Evolutionary conservation across 2,797 vertebrate species (phyloP), one percentile per base, ranked within the genome.

Genomic region (Steatocranus sp.): DNA sequence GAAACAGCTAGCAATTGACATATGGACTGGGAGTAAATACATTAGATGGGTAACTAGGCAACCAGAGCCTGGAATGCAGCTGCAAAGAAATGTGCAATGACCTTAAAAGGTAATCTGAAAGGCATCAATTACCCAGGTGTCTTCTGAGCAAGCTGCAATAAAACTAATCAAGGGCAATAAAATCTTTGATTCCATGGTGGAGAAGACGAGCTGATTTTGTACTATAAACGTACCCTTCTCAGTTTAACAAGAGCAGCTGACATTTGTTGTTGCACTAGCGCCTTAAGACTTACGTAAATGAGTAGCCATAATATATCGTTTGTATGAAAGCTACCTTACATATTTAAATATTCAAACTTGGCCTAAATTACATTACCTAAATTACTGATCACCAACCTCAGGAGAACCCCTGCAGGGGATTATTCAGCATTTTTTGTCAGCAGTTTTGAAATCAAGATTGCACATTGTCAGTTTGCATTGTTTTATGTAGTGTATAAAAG

Each of bases 401-500:
- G 63, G 63, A 43, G 8, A 43, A 41, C 6, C 34, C 14, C 36
- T 15, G 63, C 38, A 43, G 11, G n/a, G 11, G 34, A 38, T 38
- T 20, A 66, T 38, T 66, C 61, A 23, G 66, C 66, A 27, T 36
- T 70, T 70, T 70, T 27, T 70, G 38, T 43, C 38, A 70, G 66
- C 38, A 17, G 20, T 25, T 68, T 68, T 43, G 63, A 43, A 11
- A 68, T 68, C 20, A 27, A 68, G 20, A 0, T 68, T 68, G 14
- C 38, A 17, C 8, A 7, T 43, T 41, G 14, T 68, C 8, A 0
- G 14, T 43, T 68, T 68, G 38, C 12, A 1, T 43, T 27, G 38
- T 27, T 68, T 46, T 46, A 27, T 46, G 38, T 46, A 70, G 38
- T 70, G 23, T 70, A 0, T 70, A 27, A 46, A 70, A 5, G 66